Evolutionary conservation across 2,888 invertebrate genomes (phyloP).

Genomic region (Calameuta filiformis): DNA sequence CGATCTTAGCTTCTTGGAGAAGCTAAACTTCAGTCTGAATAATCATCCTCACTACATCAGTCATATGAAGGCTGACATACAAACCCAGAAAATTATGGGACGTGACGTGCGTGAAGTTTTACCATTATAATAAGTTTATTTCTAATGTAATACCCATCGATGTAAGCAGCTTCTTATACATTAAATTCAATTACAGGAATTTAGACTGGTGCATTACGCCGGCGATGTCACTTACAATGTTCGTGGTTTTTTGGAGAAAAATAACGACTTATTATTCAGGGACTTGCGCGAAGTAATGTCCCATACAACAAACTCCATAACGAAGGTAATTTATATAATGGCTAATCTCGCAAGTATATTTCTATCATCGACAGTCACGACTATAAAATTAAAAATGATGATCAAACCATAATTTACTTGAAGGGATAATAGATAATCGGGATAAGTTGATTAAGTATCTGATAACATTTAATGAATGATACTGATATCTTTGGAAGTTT

Average conservation of each 20-base stretch:
- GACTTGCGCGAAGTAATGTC: constrained; percentile 89
- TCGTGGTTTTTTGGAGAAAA: constrained; percentile 90
- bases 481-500: too few species aligned
- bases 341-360: too few species aligned
- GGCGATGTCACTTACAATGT: constrained; percentile 93
- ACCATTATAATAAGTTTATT: constrained; percentile 8
- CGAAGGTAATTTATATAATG: constrained; percentile 60
- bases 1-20: constrained; percentile 84
- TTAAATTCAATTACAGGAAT: constrained; percentile 73
- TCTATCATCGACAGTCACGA: too few species aligned
- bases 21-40: constrained; percentile 79
- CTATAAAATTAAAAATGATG: too few species aligned
- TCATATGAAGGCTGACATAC: constrained; percentile 81
- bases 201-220: constrained; percentile 90
- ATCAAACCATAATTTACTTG: background rate
- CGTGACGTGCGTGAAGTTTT: constrained; percentile 74
- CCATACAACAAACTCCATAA: constrained; percentile 74
- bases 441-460: background rate
- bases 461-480: background rate
- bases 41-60: constrained; percentile 86
- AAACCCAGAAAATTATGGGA: constrained; percentile 86
- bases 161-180: constrained; percentile 4
- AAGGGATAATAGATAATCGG: constrained; percentile 8
- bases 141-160: background rate
- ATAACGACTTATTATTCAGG: constrained; percentile 90